phyloP scores from a whole-genome alignment of 1,140 invertebrate genomes.

The Drosophila burlai region DNA sequence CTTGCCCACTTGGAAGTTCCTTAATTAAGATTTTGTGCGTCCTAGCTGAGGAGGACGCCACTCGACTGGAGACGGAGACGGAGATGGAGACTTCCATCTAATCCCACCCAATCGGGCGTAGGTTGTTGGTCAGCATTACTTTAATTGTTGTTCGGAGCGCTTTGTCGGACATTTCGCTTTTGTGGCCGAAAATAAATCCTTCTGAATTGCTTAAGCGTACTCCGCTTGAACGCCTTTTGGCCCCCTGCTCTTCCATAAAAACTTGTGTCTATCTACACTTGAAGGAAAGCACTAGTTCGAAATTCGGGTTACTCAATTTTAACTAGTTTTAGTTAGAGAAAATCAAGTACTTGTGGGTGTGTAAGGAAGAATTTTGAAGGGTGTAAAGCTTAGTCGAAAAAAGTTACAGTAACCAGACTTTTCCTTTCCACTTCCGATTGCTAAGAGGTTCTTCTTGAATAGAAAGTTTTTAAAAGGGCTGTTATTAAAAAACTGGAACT shows the following conservation, averaged over 20 bases:
- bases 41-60: conserved; percentile 47
- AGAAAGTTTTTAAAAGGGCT: neutral
- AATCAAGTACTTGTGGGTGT: neutral
- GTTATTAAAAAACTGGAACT: neutral
- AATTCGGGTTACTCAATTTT: neutral
- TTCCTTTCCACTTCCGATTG: neutral
- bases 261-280: conserved; percentile 26
- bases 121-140: conserved; percentile 81
- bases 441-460: neutral
- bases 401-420: neutral
- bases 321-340: neutral
- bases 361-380: neutral
- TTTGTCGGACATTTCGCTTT: conserved; percentile 75
- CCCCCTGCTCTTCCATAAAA: neutral
- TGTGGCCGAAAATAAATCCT: conserved; percentile 82
- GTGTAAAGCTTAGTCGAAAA: neutral
- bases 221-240: conserved; percentile 70
- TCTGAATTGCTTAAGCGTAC: conserved; percentile 78
- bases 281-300: neutral
- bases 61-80: conserved; percentile 16
- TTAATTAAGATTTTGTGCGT: conserved; percentile 83
- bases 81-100: conserved; percentile 32
- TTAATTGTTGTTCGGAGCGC: conserved; percentile 79
- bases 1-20: conserved; percentile 80
- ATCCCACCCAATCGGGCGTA: conserved; percentile 54